A percentile compares a stretch with the other conserved stretches of the same genome.
Evolutionary conservation across 2,888 invertebrate species (phyloP).

Genomic region (Dryobota labecula): DNA sequence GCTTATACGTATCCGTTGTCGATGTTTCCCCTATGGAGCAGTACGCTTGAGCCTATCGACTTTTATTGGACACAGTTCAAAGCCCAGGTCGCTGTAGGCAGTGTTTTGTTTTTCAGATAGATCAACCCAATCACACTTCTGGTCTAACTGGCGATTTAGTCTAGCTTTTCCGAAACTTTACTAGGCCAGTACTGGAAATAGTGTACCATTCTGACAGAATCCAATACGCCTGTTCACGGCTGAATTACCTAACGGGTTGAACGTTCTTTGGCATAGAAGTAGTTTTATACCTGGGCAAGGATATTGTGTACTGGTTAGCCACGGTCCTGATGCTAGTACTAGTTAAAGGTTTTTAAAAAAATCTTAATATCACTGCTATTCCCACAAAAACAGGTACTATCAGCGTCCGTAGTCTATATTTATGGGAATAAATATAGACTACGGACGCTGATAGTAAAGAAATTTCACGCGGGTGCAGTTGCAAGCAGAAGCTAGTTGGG

Average conservation of each 20-base stretch:
- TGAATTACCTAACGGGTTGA: neutral
- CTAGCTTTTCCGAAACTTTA: constrained; percentile 26
- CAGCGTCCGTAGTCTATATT: neutral
- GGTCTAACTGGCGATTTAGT: constrained; percentile 5
- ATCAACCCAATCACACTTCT: constrained; percentile 48
- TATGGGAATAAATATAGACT: too few species aligned
- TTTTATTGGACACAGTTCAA: constrained; percentile 51
- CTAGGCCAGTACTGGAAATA: neutral
- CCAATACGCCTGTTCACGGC: neutral
- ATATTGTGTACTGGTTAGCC: neutral
- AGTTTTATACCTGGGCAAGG: neutral
- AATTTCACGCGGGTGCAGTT: too few species aligned
- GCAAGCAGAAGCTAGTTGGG: too few species aligned
- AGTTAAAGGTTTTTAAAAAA: neutral
- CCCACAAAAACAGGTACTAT: neutral
- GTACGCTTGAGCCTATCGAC: constrained; percentile 35
- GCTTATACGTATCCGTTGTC: neutral
- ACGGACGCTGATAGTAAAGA: too few species aligned
- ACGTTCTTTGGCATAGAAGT: neutral
- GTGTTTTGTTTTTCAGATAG: constrained; percentile 43
- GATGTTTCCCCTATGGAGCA: constrained; percentile 25
- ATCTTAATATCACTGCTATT: neutral
- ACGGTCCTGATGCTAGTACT: neutral
- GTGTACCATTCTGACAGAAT: neutral
- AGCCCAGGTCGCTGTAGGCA: neutral